These are phyloP conservation scores for Barnardius zonarius DNA, from an alignment of 2,113 vertebrate species.

Conservation along the genomic window DNA sequence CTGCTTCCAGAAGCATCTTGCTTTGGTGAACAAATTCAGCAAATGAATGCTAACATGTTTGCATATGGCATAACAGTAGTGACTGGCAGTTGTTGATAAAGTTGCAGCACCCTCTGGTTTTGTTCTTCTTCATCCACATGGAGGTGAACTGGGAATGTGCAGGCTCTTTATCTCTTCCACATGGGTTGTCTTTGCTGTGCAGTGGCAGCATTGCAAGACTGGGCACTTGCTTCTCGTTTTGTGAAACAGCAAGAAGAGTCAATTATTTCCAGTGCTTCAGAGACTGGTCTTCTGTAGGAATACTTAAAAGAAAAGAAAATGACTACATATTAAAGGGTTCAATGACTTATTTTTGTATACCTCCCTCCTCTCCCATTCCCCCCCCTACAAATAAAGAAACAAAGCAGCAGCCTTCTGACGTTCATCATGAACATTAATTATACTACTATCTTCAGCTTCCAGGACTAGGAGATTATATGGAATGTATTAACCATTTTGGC, in stretches of 20 bases:
- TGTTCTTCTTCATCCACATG: background rate
- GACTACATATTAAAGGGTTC: background rate
- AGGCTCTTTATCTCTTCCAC: constrained; percentile 42
- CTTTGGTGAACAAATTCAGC: constrained; percentile 7
- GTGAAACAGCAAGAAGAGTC: constrained; percentile 23
- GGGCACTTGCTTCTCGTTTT: background rate
- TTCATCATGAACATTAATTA: constrained; percentile 63
- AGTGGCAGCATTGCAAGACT: background rate
- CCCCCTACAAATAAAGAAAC: background rate
- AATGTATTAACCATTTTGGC: constrained; percentile 36
- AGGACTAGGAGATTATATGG: constrained; percentile 50
- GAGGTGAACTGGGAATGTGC: background rate
- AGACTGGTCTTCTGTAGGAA: constrained; percentile 19
- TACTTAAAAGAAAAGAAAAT: background rate
- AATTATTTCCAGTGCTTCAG: constrained; percentile 22
- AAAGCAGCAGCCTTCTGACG: constrained; percentile 38
- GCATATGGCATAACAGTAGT: background rate
- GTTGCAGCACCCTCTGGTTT: constrained; percentile 25
- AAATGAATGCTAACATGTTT: background rate
- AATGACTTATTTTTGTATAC: background rate
- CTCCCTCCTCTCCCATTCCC: background rate
- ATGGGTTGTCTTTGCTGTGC: constrained; percentile 11
- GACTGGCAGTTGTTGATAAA: constrained; percentile 63
- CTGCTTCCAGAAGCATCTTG: constrained; percentile 27
- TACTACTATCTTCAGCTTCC: constrained; percentile 58